Conservation (phyloP, 2,113 vertebrate genomes). For the Malurus cyaneus region DNA sequence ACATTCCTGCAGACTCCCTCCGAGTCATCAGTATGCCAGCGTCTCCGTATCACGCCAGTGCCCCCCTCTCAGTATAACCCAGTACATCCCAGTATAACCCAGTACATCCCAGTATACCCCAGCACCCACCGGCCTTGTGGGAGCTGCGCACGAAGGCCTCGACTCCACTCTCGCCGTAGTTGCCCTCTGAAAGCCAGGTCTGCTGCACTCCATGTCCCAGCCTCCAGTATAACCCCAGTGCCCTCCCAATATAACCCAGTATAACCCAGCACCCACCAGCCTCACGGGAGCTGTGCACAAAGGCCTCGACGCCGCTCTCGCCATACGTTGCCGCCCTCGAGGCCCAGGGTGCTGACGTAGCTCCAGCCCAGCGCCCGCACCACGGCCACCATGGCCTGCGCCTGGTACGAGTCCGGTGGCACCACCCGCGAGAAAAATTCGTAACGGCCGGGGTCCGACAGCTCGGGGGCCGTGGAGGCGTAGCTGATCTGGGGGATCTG, state of each 20-base stretch:
- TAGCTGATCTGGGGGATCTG: neutral
- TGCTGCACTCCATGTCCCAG: neutral
- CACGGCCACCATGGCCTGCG: slow-evolving; percentile 1
- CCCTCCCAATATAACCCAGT: neutral
- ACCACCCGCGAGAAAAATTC: neutral
- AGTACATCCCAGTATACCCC: too few species aligned
- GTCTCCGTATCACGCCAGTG: too few species aligned
- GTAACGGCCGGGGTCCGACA: neutral
- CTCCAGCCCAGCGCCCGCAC: neutral
- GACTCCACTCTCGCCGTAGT: neutral
- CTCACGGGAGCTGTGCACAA: neutral
- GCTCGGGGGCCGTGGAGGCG: neutral
- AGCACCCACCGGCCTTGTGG: too few species aligned
- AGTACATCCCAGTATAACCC: neutral
- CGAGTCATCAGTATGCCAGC: too few species aligned
- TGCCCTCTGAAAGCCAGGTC: neutral
- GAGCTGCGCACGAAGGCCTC: too few species aligned
- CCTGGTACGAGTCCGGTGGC: neutral
- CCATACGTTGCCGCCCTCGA: neutral
- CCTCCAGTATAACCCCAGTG: too few species aligned
- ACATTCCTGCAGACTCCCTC: neutral
- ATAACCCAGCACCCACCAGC: neutral
- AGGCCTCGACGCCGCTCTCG: neutral
- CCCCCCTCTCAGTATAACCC: neutral
- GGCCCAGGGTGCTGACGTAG: neutral